A percentile compares a stretch with the other conserved stretches of the same genome.
These are phyloP conservation scores for Perdita meconis DNA, from an alignment of 2,888 invertebrate species.

Conservation along the genomic window DNA sequence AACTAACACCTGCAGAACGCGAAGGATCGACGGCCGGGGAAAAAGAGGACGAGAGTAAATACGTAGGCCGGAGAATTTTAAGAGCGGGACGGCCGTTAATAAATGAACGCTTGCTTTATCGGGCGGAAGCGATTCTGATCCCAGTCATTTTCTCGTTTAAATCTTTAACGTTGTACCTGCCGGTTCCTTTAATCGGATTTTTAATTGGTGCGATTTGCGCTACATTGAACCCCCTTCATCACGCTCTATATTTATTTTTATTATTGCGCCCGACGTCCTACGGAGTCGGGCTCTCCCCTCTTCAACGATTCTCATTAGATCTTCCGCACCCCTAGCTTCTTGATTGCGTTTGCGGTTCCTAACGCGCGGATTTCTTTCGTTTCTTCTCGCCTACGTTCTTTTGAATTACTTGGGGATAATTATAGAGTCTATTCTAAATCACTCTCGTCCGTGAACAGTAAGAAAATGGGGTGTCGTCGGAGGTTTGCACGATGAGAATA, in stretches of 20 bases:
- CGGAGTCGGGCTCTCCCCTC: slow-evolving; percentile 16
- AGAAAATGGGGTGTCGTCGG: too few species aligned
- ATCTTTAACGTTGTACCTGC: slow-evolving; percentile 74
- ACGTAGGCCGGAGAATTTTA: slow-evolving; percentile 50
- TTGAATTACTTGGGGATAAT: not conserved
- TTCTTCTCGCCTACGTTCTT: not conserved
- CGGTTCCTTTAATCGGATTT: slow-evolving; percentile 82
- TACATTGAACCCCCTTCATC: slow-evolving; percentile 77
- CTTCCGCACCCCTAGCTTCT: slow-evolving; percentile 42
- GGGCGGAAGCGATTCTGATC: slow-evolving; percentile 83
- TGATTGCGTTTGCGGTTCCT: slow-evolving; percentile 49
- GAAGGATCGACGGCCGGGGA: slow-evolving; percentile 68
- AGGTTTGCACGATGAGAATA: too few species aligned
- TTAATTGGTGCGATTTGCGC: slow-evolving; percentile 82
- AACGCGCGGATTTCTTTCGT: not conserved
- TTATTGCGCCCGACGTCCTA: slow-evolving; percentile 62
- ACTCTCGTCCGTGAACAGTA: not conserved
- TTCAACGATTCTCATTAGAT: slow-evolving; percentile 56
- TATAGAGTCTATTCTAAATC: not conserved
- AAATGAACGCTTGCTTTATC: slow-evolving; percentile 83
- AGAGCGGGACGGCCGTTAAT: slow-evolving; percentile 78
- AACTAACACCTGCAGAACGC: slow-evolving; percentile 78
- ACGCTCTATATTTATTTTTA: slow-evolving; percentile 66
- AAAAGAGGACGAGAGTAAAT: slow-evolving; percentile 46
- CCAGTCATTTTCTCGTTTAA: slow-evolving; percentile 77